Percentiles rank a stretch among this genome's conserved stretches.
phyloP scores from a whole-genome alignment of 2,113 vertebrate species.

The Nesoenas mayeri region DNA sequence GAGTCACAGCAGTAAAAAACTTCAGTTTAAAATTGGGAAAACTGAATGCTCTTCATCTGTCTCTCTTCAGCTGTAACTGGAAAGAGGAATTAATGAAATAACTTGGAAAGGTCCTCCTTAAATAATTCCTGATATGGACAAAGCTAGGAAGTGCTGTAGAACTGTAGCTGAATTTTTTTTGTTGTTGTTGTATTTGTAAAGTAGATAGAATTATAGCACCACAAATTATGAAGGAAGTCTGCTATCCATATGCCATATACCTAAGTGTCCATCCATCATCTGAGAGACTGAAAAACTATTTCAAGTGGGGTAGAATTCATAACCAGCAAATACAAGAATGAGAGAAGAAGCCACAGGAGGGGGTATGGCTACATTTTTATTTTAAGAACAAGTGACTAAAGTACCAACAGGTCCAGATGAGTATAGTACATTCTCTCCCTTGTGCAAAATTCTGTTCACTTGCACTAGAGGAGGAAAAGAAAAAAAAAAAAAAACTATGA shows the following conservation, averaged over 20 bases:
- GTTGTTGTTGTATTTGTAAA: background rate
- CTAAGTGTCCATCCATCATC: background rate
- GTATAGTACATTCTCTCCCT: background rate
- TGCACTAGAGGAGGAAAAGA: background rate
- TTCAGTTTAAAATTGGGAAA: background rate
- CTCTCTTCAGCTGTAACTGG: background rate
- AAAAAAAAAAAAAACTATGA: background rate
- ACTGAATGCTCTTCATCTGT: background rate
- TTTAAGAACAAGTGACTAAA: background rate
- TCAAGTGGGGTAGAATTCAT: too few species aligned
- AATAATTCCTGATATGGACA: background rate
- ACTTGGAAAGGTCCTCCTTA: background rate
- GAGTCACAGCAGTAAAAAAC: background rate
- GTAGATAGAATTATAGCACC: background rate
- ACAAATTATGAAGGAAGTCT: background rate
- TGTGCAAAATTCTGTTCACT: background rate
- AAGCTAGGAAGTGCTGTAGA: background rate
- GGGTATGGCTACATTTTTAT: background rate
- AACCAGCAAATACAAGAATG: background rate
- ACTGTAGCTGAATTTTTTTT: background rate
- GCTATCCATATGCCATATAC: background rate
- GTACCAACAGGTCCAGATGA: too few species aligned
- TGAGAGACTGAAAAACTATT: background rate
- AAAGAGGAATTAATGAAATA: background rate
- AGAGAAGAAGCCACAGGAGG: background rate